phyloP scores from a whole-genome alignment of 37 sponge, comb jelly and placozoan species.

The Lycopodina hypogea region DNA sequence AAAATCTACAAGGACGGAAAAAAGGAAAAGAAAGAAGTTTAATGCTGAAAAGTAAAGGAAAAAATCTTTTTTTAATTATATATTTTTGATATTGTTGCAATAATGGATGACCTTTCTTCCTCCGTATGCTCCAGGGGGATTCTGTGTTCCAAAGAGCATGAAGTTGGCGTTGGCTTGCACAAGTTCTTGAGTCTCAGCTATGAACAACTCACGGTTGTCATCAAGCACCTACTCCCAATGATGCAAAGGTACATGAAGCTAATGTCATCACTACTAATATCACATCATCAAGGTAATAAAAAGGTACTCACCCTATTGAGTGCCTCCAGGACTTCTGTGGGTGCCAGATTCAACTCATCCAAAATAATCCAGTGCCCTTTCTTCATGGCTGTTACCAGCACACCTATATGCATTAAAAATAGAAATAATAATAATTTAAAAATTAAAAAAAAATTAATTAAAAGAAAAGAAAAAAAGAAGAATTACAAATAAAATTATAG shows the following conservation, averaged over 20 bases:
- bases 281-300: no score
- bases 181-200: conserved; percentile 86
- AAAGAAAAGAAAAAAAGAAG: no score
- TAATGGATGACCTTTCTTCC: conserved; percentile 84
- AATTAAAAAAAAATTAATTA: no score
- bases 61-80: background rate
- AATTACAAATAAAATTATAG: no score
- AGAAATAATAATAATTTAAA: background rate
- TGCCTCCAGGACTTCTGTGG: conserved; percentile 98
- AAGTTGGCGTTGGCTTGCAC: conserved; percentile 92
- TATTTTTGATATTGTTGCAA: background rate
- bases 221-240: conserved; percentile 77
- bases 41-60: background rate
- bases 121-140: conserved; percentile 93
- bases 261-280: no score
- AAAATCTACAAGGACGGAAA: conserved; percentile 45
- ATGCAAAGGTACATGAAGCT: background rate
- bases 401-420: conserved; percentile 45
- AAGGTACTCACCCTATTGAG: conserved; percentile 82
- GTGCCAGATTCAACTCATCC: conserved; percentile 98
- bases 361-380: conserved; percentile 96
- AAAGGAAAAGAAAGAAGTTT: background rate
- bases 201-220: conserved; percentile 96
- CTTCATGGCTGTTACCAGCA: conserved; percentile 93
- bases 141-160: conserved; percentile 97